A percentile compares a stretch with the other conserved stretches of the same genome.
These are phyloP conservation scores for Dascillus cervinus DNA, from an alignment of 2,888 invertebrate species.

Conservation along the genomic window DNA sequence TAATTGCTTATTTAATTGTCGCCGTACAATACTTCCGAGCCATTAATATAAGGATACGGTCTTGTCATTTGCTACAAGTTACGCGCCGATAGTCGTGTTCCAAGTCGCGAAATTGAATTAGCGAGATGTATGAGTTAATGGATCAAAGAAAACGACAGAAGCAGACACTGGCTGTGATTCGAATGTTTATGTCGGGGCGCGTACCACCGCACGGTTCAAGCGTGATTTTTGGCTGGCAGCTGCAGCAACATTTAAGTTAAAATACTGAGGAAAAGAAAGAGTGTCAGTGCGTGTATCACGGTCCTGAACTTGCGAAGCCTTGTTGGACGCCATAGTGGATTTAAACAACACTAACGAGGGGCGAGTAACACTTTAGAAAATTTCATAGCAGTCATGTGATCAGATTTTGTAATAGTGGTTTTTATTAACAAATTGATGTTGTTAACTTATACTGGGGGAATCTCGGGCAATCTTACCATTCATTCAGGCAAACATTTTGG, in stretches of 20 bases:
- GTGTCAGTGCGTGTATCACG: slow-evolving; percentile 33
- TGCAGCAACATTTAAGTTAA: slow-evolving; percentile 19
- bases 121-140: slow-evolving; percentile 1
- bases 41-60: slow-evolving; percentile 13
- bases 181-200: too few species aligned
- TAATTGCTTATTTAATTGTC: slow-evolving; percentile 34
- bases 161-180: too few species aligned
- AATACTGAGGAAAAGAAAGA: slow-evolving; percentile 21
- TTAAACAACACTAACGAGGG: slow-evolving; percentile 36
- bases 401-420: slow-evolving; percentile 16
- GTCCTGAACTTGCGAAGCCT: slow-evolving; percentile 33
- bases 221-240: too few species aligned
- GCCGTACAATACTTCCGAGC: slow-evolving; percentile 12
- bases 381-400: slow-evolving; percentile 35
- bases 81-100: background rate
- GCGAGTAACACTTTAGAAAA: slow-evolving; percentile 37
- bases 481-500: too few species aligned
- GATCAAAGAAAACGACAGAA: slow-evolving; percentile 15
- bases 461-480: too few species aligned
- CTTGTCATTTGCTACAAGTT: background rate
- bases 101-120: background rate
- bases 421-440: slow-evolving; percentile 8
- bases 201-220: too few species aligned
- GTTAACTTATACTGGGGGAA: too few species aligned
- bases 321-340: slow-evolving; percentile 37